Base-by-base conservation (phyloP, 2,113 vertebrate species). In the Ia io region DNA sequence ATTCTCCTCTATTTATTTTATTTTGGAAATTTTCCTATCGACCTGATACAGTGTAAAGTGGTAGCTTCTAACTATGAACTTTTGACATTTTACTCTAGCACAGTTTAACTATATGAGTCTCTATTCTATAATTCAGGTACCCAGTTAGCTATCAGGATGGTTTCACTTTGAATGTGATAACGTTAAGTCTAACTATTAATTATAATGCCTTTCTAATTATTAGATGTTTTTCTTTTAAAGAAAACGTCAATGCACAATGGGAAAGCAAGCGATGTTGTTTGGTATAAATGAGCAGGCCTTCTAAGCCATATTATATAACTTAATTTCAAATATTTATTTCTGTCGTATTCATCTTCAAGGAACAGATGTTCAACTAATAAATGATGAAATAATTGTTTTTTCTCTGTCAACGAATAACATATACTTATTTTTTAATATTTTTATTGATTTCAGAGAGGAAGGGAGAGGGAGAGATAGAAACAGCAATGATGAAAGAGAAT, bases 271-370 rank as follows among this genome's bases (percentile, higher is more conserved):
- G 49, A 37, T 84, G 73, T 44, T 67, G 1, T 67, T 53, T 42
- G 13, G 1, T 44, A 25, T 44, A 84, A 44, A 82, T 78, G 53
- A 77, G 2, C 5, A 82, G 82, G 18, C 0, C 0, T 56, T 79
- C 32, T 65, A 84, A 80, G 18, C 8, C 32, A 18, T 71, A 49
- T 14, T 35, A 67, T 25, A 42, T 37, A 67, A 3, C 13, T 74
- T 73, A 61, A 28, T 16, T 94, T 95, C 10, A 69, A 79, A 73
- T 90, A 92, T 90, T 88, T 71, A 69, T 84, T 67, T 79, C 1
- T 8, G n/a, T 42, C 5, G 23, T 70, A 69, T 37, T 88, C 1
- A 77, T 65, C 93, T 70, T 59, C 32, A 71, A 61, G 59, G 59
- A 61, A 61, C 59, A 61, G 23, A 61, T 61, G 25, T 28, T 28